Base-by-base conservation (phyloP, 2,888 invertebrate genomes). In the Drosophila pseudotalamancana region DNA sequence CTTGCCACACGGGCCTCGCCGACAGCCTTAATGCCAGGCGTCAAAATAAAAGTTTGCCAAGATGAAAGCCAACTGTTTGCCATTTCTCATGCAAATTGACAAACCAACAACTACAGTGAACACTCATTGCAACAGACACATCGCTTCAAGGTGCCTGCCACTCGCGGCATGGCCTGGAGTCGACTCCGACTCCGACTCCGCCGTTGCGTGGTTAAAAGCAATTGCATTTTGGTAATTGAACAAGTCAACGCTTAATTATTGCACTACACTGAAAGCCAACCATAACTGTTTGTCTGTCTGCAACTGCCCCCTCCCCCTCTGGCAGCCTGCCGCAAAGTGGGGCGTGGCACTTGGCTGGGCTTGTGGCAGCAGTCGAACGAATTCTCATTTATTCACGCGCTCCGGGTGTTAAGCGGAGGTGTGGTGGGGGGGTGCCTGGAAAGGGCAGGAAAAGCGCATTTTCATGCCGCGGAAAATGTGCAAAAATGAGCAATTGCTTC, bases 191-290 rank as follows among this genome's bases (percentile, higher is more conserved):
- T n/a, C 25, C 25, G 25, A 34, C 43, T 42, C 27, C 25, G 45
- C 19, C 63, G 66, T 88, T 77, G 76, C 88, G 86, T 87, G 86
- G 82, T 68, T 80, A 64, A 82, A 77, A 85, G 86, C 86, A 86
- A 86, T 86, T 86, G 87, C 82, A 80, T 77, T 88, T 85, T 75
- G 80, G 88, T 86, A 88, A 86, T 86, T 88, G 88, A 88, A 86
- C 86, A 79, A 88, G 79, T 87, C 85, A 85, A 85, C 86, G 78
- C 87, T 88, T 86, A 88, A 86, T 86, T 86, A 82, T 87, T 76
- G 73, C 61, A 67, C 84, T 65, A 77, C 85, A 67, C 61, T 67
- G 79, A 61, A 70, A 84, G 27, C 39, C 75, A 71, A 34, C 61
- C 84, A 81, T 81, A 80, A 80, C 71, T 61, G 80, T 77, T n/a